Conservation (phyloP, 2,113 vertebrate genomes). For the Mionectes macconnelli region DNA sequence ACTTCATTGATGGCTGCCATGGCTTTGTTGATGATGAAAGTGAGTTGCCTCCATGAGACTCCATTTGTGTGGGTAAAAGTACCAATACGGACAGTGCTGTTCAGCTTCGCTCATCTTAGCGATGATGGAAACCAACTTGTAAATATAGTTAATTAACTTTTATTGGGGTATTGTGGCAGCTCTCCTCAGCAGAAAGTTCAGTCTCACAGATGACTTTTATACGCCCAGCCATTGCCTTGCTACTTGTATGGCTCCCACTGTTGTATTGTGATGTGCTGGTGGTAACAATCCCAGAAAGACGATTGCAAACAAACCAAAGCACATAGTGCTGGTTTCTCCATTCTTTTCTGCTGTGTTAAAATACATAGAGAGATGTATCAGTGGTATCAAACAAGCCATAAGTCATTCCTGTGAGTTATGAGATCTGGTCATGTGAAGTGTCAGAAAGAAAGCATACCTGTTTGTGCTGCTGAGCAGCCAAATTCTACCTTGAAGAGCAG, state of each 20-base stretch:
- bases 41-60: not conserved
- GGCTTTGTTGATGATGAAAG: not conserved
- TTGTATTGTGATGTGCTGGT: not conserved
- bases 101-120: not conserved
- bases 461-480: not conserved
- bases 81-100: not conserved
- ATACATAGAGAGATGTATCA: not conserved
- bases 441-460: not conserved
- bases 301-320: not conserved
- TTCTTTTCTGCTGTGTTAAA: not conserved
- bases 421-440: not conserved
- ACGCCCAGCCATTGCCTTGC: not conserved
- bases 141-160: not conserved
- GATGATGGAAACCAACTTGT: not conserved
- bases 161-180: not conserved
- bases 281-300: not conserved
- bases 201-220: not conserved
- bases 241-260: not conserved
- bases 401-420: not conserved
- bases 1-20: not conserved
- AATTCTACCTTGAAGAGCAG: not conserved
- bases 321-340: not conserved
- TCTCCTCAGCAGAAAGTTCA: not conserved
- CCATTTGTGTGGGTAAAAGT: not conserved
- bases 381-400: not conserved